Percentiles rank a stretch among this genome's conserved stretches.
Evolutionary conservation across 2,113 vertebrate genomes (phyloP).

Genomic region (Malurus cyaneus): DNA sequence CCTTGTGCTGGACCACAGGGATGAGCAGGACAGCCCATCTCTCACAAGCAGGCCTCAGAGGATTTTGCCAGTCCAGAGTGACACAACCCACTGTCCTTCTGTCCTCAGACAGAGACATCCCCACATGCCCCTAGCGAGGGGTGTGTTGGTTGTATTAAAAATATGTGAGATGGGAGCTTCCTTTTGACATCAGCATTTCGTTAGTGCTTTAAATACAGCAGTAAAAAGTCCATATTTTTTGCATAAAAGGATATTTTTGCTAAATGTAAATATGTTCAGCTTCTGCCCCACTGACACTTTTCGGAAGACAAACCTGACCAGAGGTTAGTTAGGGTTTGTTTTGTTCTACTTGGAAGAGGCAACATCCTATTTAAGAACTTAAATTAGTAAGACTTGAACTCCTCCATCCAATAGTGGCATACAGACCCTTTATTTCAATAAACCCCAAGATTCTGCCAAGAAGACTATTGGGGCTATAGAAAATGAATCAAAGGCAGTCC

Average conservation of each 20-base stretch:
- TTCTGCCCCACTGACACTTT: background rate
- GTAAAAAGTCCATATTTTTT: background rate
- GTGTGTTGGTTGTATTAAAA: background rate
- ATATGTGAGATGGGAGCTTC: background rate
- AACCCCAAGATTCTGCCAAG: background rate
- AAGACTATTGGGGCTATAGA: background rate
- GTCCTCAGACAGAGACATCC: background rate
- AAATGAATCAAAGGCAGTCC: background rate
- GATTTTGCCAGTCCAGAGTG: background rate
- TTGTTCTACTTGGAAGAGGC: background rate
- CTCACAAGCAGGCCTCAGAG: background rate
- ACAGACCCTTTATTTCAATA: background rate
- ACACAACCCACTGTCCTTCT: background rate
- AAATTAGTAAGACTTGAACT: background rate
- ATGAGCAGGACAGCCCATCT: background rate
- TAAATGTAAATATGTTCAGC: background rate
- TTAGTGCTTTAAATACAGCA: background rate
- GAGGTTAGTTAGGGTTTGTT: background rate
- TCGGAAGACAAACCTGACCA: background rate
- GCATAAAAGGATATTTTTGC: background rate
- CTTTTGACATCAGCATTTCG: background rate
- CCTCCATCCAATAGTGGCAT: background rate
- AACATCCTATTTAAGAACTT: background rate
- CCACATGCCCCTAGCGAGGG: accelerated
- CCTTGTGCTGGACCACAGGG: background rate